Evolutionary conservation across 30 jellyfish, hydroid and myxozoan species (phyloP).

Genomic region (Aurelia aurita complex sp. Pacific): DNA sequence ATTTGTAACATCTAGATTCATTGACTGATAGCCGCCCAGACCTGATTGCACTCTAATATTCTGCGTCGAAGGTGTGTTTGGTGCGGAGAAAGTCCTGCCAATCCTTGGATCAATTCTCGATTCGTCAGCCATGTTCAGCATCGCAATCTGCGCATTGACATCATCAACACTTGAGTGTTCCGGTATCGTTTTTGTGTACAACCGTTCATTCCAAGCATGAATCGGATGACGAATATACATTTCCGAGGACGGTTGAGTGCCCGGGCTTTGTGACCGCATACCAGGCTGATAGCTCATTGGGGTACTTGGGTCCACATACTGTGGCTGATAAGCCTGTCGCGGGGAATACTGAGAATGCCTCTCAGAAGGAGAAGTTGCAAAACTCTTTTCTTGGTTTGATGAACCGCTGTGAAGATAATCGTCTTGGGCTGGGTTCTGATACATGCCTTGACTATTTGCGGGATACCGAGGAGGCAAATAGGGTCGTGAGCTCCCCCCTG

Average conservation of each 20-base stretch:
- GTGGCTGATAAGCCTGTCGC: background rate
- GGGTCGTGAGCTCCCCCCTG: too few relatives aligned
- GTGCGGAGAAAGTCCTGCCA: too few relatives aligned
- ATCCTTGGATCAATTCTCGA: background rate
- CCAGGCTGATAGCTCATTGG: background rate
- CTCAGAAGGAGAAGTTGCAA: background rate
- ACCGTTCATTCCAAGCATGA: conserved; percentile 20
- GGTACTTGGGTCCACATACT: background rate
- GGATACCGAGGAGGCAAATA: background rate
- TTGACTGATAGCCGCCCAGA: too few relatives aligned
- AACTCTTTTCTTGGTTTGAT: background rate
- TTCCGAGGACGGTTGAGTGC: background rate
- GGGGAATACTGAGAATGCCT: background rate
- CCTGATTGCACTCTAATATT: too few relatives aligned
- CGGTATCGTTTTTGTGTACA: conserved; percentile 20
- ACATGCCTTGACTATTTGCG: background rate
- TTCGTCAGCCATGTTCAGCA: background rate
- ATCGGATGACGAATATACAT: too few relatives aligned
- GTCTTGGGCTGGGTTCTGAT: background rate
- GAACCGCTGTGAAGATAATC: background rate
- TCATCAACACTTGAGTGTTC: conserved; percentile 19
- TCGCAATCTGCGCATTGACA: background rate
- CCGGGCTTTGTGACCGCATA: conserved; percentile 20
- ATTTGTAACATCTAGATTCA: too few relatives aligned
- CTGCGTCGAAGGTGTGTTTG: too few relatives aligned